These are phyloP conservation scores for Tetrapedia diversipes DNA, from an alignment of 2,888 invertebrate species.

Conservation along the genomic window DNA sequence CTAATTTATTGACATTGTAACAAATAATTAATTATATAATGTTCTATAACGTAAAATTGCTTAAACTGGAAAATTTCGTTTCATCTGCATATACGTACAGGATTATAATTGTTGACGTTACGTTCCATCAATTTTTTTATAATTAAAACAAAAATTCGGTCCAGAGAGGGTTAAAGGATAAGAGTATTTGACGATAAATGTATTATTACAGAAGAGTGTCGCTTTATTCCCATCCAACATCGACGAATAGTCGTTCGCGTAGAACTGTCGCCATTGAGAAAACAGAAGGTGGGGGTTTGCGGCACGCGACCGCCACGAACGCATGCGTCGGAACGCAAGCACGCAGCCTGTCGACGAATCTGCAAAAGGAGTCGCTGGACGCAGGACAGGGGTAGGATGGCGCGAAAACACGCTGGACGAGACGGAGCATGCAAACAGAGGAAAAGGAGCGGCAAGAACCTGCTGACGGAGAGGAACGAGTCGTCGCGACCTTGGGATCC, in stretches of 20 bases:
- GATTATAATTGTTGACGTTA: too few species aligned
- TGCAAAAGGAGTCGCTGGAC: conserved; percentile 35
- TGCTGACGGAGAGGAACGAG: conserved; percentile 40
- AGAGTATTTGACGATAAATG: too few species aligned
- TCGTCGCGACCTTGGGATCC: conserved; percentile 67
- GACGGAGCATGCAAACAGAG: conserved; percentile 44
- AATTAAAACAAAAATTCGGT: too few species aligned
- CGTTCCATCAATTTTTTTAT: too few species aligned
- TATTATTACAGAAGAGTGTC: too few species aligned
- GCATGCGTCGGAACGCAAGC: conserved; percentile 54
- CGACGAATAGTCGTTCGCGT: not conserved
- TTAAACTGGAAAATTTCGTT: too few species aligned
- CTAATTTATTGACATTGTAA: too few species aligned
- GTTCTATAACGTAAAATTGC: too few species aligned
- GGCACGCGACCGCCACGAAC: conserved; percentile 73
- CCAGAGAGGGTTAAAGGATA: too few species aligned
- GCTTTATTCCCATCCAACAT: too few species aligned
- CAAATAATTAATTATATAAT: too few species aligned
- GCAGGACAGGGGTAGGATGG: conserved; percentile 8
- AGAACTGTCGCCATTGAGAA: conserved; percentile 8
- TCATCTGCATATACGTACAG: too few species aligned
- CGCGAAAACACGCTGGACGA: conserved; percentile 47
- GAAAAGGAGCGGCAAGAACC: conserved; percentile 53
- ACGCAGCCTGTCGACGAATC: conserved; percentile 32
- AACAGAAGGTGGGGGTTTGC: conserved; percentile 55